These are phyloP conservation scores for Clivina fossor DNA, from an alignment of 2,888 invertebrate genomes.

Conservation along the genomic window DNA sequence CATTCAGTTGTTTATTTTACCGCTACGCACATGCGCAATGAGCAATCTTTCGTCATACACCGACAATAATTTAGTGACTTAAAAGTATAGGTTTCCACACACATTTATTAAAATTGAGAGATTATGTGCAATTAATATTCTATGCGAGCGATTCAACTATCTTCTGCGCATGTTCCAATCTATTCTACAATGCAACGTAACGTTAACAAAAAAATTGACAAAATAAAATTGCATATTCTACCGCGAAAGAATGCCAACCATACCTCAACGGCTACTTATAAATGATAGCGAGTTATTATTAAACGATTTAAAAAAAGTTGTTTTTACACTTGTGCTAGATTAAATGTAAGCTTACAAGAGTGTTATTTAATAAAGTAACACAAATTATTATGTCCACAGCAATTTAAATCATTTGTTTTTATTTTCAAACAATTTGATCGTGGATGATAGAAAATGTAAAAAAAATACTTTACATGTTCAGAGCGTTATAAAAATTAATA, in stretches of 20 bases:
- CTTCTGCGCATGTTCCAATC: too few species aligned
- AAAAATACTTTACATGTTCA: too few species aligned
- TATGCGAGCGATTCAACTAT: too few species aligned
- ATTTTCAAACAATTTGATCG: constrained; percentile 1
- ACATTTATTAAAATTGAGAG: constrained; percentile 17
- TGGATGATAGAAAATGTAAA: neutral
- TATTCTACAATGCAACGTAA: too few species aligned
- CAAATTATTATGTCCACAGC: constrained; percentile 1
- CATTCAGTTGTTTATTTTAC: constrained; percentile 7
- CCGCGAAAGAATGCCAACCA: too few species aligned
- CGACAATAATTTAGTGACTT: constrained; percentile 11
- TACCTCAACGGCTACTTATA: constrained; percentile 4
- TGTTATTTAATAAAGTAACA: constrained; percentile 23
- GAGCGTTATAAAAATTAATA: too few species aligned
- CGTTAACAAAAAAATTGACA: too few species aligned
- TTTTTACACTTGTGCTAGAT: constrained; percentile 17
- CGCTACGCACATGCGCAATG: neutral
- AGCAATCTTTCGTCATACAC: neutral
- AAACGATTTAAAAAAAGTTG: constrained; percentile 24
- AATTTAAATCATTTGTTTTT: constrained; percentile 7
- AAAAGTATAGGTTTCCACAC: constrained; percentile 8
- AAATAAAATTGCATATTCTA: too few species aligned
- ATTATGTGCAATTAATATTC: constrained; percentile 17
- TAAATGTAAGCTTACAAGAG: neutral
- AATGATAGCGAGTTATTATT: constrained; percentile 21